phyloP scores from a whole-genome alignment of 2,888 invertebrate species.

The Lithophane socia region DNA sequence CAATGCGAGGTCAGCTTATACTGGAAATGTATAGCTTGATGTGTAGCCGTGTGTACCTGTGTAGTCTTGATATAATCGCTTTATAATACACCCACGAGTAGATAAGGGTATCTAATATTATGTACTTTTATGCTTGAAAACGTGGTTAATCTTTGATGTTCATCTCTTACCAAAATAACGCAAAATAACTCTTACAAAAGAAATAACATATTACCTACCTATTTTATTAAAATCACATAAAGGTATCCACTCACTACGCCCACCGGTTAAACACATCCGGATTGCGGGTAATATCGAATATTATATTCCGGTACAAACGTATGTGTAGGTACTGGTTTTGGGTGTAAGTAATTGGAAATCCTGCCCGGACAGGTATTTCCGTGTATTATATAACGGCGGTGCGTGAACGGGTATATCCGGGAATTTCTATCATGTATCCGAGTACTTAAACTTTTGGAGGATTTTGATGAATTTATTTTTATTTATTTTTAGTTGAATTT shows the following conservation, averaged over 20 bases:
- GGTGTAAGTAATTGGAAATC: constrained; percentile 72
- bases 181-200: constrained; percentile 9
- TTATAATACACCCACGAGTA: neutral
- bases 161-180: constrained; percentile 9
- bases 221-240: constrained; percentile 51
- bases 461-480: constrained; percentile 20
- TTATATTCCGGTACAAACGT: constrained; percentile 65
- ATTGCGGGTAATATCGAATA: constrained; percentile 67
- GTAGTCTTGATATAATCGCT: no score
- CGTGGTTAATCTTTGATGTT: constrained; percentile 4
- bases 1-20: no score
- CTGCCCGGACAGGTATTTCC: constrained; percentile 61
- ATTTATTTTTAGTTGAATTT: constrained; percentile 13
- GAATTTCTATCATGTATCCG: constrained; percentile 50
- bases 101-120: no score
- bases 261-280: constrained; percentile 63
- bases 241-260: constrained; percentile 35
- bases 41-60: no score
- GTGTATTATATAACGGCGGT: constrained; percentile 54
- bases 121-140: neutral
- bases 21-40: no score
- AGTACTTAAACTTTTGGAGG: constrained; percentile 31
- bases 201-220: constrained; percentile 23
- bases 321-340: constrained; percentile 60
- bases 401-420: constrained; percentile 59